Percentiles rank a stretch among this genome's conserved stretches.
These are phyloP conservation scores for Galeopsomyia nigrocyanea DNA, from an alignment of 2,888 invertebrate species.

Conservation along the genomic window DNA sequence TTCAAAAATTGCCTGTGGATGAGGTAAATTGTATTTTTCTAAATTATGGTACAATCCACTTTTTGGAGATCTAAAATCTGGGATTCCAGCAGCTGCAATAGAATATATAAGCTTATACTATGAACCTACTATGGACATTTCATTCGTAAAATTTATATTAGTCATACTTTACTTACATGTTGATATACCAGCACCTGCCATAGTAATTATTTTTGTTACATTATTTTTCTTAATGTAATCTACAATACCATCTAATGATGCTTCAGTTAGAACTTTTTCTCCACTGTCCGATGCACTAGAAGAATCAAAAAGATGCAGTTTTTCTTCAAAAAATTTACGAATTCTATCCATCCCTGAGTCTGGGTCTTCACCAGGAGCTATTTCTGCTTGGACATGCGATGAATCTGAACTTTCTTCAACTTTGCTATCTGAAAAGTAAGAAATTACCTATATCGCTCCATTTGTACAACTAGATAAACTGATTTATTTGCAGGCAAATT, in stretches of 20 bases:
- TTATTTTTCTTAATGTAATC: slow-evolving; percentile 83
- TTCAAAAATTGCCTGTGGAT: slow-evolving; percentile 94
- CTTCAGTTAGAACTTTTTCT: slow-evolving; percentile 76
- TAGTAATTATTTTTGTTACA: slow-evolving; percentile 89
- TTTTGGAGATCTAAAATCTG: slow-evolving; percentile 94
- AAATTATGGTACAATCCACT: slow-evolving; percentile 94
- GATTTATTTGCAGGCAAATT: too few relatives aligned
- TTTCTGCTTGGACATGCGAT: slow-evolving; percentile 50
- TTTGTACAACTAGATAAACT: background rate
- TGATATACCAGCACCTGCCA: slow-evolving; percentile 97
- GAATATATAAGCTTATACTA: too few relatives aligned
- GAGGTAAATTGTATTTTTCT: slow-evolving; percentile 89
- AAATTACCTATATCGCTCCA: background rate
- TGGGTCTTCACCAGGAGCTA: slow-evolving; percentile 59
- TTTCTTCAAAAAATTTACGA: slow-evolving; percentile 76
- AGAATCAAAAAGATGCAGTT: slow-evolving; percentile 74
- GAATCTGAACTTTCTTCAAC: slow-evolving; percentile 38
- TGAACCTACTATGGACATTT: too few relatives aligned
- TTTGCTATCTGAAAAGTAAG: slow-evolving; percentile 20
- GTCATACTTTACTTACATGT: slow-evolving; percentile 79
- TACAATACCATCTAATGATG: slow-evolving; percentile 82
- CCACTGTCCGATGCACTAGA: slow-evolving; percentile 57
- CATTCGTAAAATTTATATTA: too few relatives aligned
- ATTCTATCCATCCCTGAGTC: slow-evolving; percentile 75
- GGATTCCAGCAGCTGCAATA: slow-evolving; percentile 89